Percentiles rank a stretch among this genome's conserved stretches.
Conservation (phyloP, 2,888 invertebrate species). For the Prosapia bicincta region DNA sequence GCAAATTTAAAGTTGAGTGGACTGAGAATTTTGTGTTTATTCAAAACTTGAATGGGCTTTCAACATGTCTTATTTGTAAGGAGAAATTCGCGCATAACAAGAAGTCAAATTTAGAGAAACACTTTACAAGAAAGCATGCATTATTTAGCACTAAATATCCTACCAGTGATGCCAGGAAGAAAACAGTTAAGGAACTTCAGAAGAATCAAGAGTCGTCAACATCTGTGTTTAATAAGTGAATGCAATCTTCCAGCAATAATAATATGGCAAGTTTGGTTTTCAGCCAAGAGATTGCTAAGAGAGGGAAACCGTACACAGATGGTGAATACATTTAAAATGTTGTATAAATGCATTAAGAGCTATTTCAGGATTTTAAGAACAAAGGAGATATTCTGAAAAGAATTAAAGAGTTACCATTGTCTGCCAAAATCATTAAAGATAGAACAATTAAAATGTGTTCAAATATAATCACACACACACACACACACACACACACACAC, state of each 20-base stretch:
- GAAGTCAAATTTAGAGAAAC: slow-evolving; percentile 29
- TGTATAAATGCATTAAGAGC: slow-evolving; percentile 35
- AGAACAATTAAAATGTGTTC: no score
- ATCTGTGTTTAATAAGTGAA: no score
- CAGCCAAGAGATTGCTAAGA: slow-evolving; percentile 33
- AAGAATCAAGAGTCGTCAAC: no score
- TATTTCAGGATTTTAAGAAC: slow-evolving; percentile 42
- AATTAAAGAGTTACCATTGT: no score
- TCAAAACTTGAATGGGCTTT: slow-evolving; percentile 25
- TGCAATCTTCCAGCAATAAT: no score
- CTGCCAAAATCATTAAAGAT: no score
- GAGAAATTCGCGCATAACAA: slow-evolving; percentile 16
- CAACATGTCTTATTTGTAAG: slow-evolving; percentile 17
- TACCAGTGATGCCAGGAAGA: slow-evolving; percentile 33
- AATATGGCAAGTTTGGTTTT: no score
- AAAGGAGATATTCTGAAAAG: no score
- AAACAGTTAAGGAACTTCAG: no score
- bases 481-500: no score
- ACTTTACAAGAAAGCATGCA: slow-evolving; percentile 32
- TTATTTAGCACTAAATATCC: slow-evolving; percentile 33
- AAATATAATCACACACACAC: no score
- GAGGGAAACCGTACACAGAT: slow-evolving; percentile 32
- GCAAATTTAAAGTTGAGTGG: slow-evolving; percentile 33
- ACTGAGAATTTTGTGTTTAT: slow-evolving; percentile 30
- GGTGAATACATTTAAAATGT: slow-evolving; percentile 13